Conservation (phyloP, 2,113 vertebrate genomes). For the Brienomyrus longianalis region DNA sequence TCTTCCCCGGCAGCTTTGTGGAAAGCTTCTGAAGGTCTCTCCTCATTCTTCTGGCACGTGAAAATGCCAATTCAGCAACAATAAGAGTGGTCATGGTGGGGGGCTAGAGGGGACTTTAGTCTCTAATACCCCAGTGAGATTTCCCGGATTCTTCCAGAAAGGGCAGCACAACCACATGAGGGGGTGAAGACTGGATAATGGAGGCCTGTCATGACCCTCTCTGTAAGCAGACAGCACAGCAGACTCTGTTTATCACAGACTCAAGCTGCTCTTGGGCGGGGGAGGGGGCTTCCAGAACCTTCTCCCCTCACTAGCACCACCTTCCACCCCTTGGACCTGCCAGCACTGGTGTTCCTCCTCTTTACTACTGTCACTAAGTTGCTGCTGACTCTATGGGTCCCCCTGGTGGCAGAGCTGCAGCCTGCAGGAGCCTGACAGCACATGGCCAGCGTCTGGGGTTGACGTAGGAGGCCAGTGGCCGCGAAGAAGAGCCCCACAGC, state of each 20-base stretch:
- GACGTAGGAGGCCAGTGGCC: neutral
- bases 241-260: neutral
- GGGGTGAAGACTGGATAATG: neutral
- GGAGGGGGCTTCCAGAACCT: neutral
- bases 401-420: conserved; percentile 7
- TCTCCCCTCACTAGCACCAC: conserved; percentile 24
- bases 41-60: neutral
- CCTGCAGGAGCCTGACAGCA: conserved; percentile 27
- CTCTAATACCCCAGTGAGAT: neutral
- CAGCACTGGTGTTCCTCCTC: neutral
- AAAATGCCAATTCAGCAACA: neutral
- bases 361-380: conserved; percentile 42
- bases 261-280: neutral
- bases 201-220: neutral
- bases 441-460: neutral
- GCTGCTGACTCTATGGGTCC: conserved; percentile 40
- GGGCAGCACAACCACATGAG: neutral
- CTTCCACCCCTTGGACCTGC: conserved; percentile 52
- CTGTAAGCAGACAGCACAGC: neutral
- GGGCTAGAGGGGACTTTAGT: neutral
- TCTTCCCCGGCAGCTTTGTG: conserved; percentile 95
- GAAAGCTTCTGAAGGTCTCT: conserved; percentile 82
- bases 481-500: neutral
- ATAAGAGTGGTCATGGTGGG: neutral
- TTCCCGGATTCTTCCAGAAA: neutral